A percentile compares a stretch with the other conserved stretches of the same genome.
Evolutionary conservation across 2,113 vertebrate species (phyloP).

Genomic region (Rhabdomys dilectus): DNA sequence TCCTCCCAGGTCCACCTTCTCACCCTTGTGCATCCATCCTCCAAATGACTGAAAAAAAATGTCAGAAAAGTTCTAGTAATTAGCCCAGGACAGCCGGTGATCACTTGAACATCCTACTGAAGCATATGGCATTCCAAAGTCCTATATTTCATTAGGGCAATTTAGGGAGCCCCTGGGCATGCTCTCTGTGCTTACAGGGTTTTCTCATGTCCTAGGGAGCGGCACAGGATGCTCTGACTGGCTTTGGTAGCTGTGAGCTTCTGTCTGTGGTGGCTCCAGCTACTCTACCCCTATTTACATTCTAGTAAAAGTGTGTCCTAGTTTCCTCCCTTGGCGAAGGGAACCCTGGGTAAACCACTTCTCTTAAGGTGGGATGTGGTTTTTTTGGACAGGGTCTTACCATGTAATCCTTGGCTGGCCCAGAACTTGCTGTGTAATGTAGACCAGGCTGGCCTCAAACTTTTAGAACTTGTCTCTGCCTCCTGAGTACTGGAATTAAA

Average conservation of each 20-base stretch:
- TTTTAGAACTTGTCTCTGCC: background rate
- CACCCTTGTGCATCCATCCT: background rate
- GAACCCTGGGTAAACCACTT: background rate
- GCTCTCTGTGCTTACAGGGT: background rate
- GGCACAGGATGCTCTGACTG: fast-evolving
- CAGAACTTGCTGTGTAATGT: background rate
- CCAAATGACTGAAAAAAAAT: background rate
- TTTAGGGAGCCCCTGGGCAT: background rate
- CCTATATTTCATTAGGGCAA: background rate
- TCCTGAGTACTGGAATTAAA: background rate
- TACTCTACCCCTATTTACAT: background rate
- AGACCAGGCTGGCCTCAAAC: background rate
- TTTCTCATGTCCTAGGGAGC: background rate
- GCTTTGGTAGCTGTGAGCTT: background rate
- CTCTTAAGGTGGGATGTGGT: background rate
- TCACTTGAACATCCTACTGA: background rate
- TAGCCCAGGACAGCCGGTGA: background rate
- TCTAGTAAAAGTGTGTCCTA: background rate
- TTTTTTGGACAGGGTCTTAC: background rate
- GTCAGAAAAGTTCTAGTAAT: constrained; percentile 4
- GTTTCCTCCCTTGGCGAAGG: background rate
- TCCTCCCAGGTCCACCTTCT: background rate
- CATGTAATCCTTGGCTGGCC: background rate
- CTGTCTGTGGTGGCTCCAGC: background rate
- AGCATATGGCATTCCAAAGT: background rate